These are phyloP conservation scores for Zapornia atra DNA, from an alignment of 2,113 vertebrate species.

Conservation along the genomic window DNA sequence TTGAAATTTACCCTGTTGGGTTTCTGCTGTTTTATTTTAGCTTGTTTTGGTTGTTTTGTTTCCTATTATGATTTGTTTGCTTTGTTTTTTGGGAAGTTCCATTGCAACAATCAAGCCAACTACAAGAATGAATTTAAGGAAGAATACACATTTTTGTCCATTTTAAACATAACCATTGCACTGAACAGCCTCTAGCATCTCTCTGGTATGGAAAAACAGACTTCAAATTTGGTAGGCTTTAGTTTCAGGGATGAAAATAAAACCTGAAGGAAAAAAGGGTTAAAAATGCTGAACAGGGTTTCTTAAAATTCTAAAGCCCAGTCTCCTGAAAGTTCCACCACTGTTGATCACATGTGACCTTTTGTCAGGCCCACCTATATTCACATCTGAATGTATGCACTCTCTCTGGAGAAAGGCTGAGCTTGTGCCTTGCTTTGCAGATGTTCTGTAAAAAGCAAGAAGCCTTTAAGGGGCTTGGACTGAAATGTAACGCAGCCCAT, in stretches of 20 bases:
- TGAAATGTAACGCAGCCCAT: not conserved
- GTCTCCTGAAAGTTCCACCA: not conserved
- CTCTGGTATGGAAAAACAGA: not conserved
- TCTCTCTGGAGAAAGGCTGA: not conserved
- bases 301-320: not conserved
- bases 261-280: not conserved
- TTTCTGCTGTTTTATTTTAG: slow-evolving; percentile 28
- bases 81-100: slow-evolving; percentile 32
- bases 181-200: not conserved
- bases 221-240: slow-evolving; percentile 1
- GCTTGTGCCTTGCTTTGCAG: not conserved
- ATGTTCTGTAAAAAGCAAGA: not conserved
- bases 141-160: not conserved
- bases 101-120: not conserved
- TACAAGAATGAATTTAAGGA: not conserved
- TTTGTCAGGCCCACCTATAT: not conserved
- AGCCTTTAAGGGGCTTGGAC: not conserved
- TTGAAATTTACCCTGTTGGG: not conserved
- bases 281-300: not conserved
- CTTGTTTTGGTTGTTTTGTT: slow-evolving; percentile 26
- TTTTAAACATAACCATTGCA: not conserved
- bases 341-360: not conserved
- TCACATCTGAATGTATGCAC: not conserved
- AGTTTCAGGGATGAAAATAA: not conserved
- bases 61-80: slow-evolving; percentile 6